phyloP scores from a whole-genome alignment of 2,797 vertebrate species.

The Sebastes kiyomatsui region DNA sequence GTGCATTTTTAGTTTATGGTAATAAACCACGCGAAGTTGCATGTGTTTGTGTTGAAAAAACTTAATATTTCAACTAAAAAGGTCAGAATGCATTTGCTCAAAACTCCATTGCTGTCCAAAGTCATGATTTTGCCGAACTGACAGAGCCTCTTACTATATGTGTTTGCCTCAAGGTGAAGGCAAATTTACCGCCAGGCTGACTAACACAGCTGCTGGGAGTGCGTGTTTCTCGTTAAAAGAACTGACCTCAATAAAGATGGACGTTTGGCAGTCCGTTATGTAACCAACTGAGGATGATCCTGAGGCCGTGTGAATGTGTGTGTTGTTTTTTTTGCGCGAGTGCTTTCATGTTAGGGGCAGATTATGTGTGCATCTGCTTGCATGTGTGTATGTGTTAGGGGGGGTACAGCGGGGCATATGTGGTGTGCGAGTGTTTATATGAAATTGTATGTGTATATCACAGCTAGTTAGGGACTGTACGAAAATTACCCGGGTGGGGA shows the following conservation, averaged over 20 bases:
- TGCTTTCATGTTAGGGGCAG: constrained; percentile 22
- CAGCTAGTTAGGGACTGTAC: neutral
- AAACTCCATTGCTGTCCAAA: constrained; percentile 17
- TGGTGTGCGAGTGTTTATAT: constrained; percentile 4
- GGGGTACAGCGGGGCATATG: constrained; percentile 5
- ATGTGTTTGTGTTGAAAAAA: constrained; percentile 12
- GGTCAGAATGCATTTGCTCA: constrained; percentile 50
- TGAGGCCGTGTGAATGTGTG: constrained; percentile 53
- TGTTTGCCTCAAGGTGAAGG: constrained; percentile 65
- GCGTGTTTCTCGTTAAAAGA: constrained; percentile 71
- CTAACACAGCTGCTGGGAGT: constrained; percentile 79
- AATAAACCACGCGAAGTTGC: constrained; percentile 1
- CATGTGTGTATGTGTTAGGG: constrained; percentile 3
- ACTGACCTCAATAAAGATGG: constrained; percentile 83
- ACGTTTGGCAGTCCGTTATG: constrained; percentile 78
- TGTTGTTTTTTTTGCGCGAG: neutral
- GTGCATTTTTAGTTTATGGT: constrained; percentile 32
- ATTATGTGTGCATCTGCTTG: constrained; percentile 13
- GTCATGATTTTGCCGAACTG: constrained; percentile 46
- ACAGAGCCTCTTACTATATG: constrained; percentile 58
- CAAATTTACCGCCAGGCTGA: constrained; percentile 74
- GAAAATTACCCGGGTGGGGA: neutral
- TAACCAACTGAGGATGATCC: constrained; percentile 77
- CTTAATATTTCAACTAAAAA: constrained; percentile 6
- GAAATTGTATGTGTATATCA: neutral